Conservation (phyloP, 2,113 vertebrate species). For the Nothoprocta pentlandii region DNA sequence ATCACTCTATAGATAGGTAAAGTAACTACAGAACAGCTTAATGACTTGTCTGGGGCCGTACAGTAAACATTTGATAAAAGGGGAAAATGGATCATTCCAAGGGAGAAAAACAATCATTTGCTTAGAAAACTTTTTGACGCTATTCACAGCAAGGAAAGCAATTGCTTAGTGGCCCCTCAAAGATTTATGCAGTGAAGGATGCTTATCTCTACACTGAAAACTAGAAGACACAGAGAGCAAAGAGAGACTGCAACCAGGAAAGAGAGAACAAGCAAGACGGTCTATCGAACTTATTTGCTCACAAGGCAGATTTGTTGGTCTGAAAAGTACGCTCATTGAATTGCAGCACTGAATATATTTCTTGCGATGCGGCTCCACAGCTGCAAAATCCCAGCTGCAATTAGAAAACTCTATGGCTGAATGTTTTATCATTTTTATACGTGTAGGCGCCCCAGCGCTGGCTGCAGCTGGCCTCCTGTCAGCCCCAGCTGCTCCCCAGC, state of each 20-base stretch:
- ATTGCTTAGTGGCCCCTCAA: conserved; percentile 39
- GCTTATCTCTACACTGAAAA: conserved; percentile 12
- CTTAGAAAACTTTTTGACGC: background rate
- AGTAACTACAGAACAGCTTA: conserved; percentile 25
- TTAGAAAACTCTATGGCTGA: conserved; percentile 55
- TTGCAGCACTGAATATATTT: conserved; percentile 50
- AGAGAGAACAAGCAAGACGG: background rate
- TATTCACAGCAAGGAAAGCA: conserved; percentile 28
- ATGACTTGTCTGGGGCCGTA: background rate
- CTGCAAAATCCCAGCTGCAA: conserved; percentile 75
- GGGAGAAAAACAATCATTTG: background rate
- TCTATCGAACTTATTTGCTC: conserved; percentile 8
- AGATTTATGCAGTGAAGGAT: conserved; percentile 17
- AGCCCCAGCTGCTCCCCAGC: conserved; percentile 73
- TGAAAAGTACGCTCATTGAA: conserved; percentile 31
- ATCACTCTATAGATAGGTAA: background rate
- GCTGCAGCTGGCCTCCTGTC: conserved; percentile 72
- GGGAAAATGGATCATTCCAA: conserved; percentile 4
- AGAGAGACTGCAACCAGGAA: background rate
- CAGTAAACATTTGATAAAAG: conserved; percentile 15
- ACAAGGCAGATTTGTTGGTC: conserved; percentile 54
- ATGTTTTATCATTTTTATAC: conserved; percentile 39
- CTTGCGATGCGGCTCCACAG: conserved; percentile 65
- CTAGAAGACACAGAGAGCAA: background rate
- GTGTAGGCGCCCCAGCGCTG: conserved; percentile 41